These are phyloP conservation scores for Neoitamus cyanurus DNA, from an alignment of 2,888 invertebrate genomes.

Conservation along the genomic window DNA sequence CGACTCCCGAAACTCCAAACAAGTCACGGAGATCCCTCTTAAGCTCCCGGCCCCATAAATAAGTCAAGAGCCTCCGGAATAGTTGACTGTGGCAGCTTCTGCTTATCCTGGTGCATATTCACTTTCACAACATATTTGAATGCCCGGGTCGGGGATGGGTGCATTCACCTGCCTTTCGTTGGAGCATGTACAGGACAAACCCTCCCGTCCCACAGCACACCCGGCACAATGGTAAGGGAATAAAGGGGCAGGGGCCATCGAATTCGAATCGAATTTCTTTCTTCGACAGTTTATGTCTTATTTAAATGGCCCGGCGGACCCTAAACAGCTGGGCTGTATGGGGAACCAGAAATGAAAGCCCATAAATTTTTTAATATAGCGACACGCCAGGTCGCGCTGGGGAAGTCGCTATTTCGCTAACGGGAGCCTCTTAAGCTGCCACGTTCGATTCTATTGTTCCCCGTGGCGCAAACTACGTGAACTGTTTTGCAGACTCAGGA, in stretches of 20 bases:
- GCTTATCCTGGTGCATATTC: constrained; percentile 13
- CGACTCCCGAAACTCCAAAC: not conserved
- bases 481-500: not conserved
- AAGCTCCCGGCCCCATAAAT: constrained; percentile 5
- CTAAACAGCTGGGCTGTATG: not conserved
- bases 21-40: not conserved
- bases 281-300: not conserved
- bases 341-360: not conserved
- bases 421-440: not conserved
- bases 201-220: not conserved
- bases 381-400: not conserved
- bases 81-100: not conserved
- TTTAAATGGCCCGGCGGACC: not conserved
- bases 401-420: not conserved
- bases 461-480: not conserved
- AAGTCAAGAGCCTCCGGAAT: constrained; percentile 29
- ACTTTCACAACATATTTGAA: not conserved
- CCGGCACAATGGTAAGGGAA: not conserved
- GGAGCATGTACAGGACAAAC: not conserved
- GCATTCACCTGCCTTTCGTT: not conserved
- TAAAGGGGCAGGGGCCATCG: too few relatives aligned
- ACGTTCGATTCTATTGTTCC: not conserved
- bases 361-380: constrained; percentile 2
- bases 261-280: not conserved
- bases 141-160: not conserved